phyloP scores from a whole-genome alignment of 2,888 invertebrate species.

The Coelopa pilipes region DNA sequence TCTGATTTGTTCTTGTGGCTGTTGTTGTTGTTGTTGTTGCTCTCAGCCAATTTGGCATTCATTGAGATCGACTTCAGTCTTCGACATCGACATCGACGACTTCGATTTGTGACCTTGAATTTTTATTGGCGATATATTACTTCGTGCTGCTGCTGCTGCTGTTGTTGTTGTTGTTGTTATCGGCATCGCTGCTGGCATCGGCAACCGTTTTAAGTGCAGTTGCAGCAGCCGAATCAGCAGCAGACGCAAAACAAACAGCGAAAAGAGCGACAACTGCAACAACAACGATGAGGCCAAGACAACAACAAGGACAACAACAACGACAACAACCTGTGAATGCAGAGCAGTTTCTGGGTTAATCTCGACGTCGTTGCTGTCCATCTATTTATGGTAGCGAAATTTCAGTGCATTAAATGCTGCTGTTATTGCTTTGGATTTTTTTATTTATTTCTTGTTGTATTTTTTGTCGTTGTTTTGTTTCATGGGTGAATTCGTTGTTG shows the following conservation, averaged over 20 bases:
- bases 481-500: no score
- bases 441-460: no score
- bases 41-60: constrained; percentile 2
- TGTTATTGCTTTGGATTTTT: no score
- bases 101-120: constrained; percentile 37
- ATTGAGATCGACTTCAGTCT: not conserved
- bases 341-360: not conserved
- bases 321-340: not conserved
- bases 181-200: not conserved
- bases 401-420: no score
- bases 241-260: no score
- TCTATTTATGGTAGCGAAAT: no score
- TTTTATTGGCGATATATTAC: constrained; percentile 25
- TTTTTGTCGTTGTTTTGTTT: no score
- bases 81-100: not conserved
- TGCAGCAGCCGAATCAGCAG: not conserved
- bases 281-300: no score
- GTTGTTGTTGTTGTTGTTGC: no score
- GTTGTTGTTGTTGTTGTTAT: constrained; percentile 1
- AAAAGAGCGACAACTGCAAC: not conserved
- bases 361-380: not conserved
- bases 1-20: no score
- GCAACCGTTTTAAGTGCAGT: no score
- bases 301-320: constrained; percentile 1
- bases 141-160: not conserved